Percentiles rank a stretch among this genome's conserved stretches.
These are phyloP conservation scores for Buathra laborator DNA, from an alignment of 2,888 invertebrate genomes.

Conservation along the genomic window DNA sequence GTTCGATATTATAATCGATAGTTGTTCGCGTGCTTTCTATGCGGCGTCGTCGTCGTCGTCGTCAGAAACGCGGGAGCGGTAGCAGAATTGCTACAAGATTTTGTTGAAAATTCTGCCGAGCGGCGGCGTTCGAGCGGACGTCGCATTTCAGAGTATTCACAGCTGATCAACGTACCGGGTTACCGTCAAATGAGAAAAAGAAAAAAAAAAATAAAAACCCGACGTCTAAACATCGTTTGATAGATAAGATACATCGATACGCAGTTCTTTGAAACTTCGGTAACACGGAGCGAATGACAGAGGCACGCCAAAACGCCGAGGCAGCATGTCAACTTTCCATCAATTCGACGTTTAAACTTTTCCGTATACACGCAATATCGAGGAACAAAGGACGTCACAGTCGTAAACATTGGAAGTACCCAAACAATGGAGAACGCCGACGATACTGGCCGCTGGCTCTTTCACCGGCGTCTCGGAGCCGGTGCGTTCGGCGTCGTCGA, in stretches of 20 bases:
- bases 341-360: background rate
- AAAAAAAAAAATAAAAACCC: background rate
- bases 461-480: constrained; percentile 88
- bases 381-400: constrained; percentile 7
- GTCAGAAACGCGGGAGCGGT: background rate
- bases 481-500: constrained; percentile 92
- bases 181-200: background rate
- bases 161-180: constrained; percentile 6
- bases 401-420: constrained; percentile 15
- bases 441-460: constrained; percentile 86
- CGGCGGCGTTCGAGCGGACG: background rate
- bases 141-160: background rate
- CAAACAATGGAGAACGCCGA: constrained; percentile 39
- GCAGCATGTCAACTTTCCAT: background rate
- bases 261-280: background rate
- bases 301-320: background rate
- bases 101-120: background rate
- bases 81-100: background rate
- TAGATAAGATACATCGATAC: constrained; percentile 10
- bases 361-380: background rate
- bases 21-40: background rate
- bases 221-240: background rate
- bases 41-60: background rate
- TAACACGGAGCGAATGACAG: constrained; percentile 6
- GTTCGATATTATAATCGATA: background rate